Evolutionary conservation across 2,797 vertebrate species (phyloP), one percentile per base, ranked within the genome.

Genomic region (Pristis pectinata): DNA sequence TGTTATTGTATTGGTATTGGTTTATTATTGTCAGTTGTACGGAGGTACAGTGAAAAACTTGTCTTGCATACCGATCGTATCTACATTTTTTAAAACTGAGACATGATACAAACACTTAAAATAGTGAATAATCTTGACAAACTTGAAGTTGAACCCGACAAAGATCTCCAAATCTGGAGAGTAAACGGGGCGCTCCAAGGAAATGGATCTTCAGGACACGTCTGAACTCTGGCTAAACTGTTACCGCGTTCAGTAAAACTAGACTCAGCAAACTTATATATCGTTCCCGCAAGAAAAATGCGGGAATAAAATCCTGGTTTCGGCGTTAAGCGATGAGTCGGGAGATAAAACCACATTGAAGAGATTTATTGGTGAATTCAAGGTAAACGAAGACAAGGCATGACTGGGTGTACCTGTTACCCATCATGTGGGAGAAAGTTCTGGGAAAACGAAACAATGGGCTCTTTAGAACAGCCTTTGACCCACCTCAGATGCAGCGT

Each of bases 111-210:
- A 76, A 56, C 72, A 76, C 49, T 70, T 74, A 49, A 93, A 49
- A 15, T 3, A 72, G 70, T 19, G 49, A 56, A 74, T 8, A 64
- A 44, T 93, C 19, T 44, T 44, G 61, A 41, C 13, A 53, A 56
- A 41, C 64, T 76, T 53, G 44, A 56, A 94, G 27, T 64, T 19
- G 61, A 67, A 2, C 59, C 61, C 87, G 91, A 67, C 17, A 41
- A 41, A 41, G 34, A 24, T 91, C 87, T 41, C 87, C 92, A 93
- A 93, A 93, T 44, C 74, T 93, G 67, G 92, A 74, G 24, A 74
- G 92, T 74, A 93, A 30, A 17, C 44, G 49, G 34, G 13, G 41
- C 24, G 67, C 61, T 72, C 37, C n/a, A 70, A 37, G 22, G 61
- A 0, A 37, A 64, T 37, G 34, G 53, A 7, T 64, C n/a, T 22